Base-by-base conservation (phyloP, 2,888 invertebrate species). In the Muschampia plurimacula region DNA sequence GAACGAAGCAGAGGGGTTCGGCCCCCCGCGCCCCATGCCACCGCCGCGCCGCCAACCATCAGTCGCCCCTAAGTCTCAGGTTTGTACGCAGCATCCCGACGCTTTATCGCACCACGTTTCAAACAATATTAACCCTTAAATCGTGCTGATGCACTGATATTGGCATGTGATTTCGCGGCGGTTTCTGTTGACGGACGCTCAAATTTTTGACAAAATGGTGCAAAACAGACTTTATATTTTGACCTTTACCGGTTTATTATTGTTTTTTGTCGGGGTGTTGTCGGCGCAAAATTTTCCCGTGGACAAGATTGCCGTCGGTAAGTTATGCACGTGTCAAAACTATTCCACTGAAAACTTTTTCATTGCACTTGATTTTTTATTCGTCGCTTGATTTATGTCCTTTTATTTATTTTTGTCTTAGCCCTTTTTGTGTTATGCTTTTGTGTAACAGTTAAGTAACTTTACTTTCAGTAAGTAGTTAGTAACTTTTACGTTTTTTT, bases 41-140 rank as follows among this genome's bases (percentile, higher is more conserved):
- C 90, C 69, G 75, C 75, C 80, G 83, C 83, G 84, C 80, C 84
- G 77, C 77, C 74, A 82, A 84, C 86, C 89, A 87, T 89, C 92
- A 93, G 93, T 93, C 88, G 93, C 89, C 91, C 89, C 89, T 83
- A 89, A 92, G 93, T 92, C 92, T 89, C 90, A 91, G 91, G 90
- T 92, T 92, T 89, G 92, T 86, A 85, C 92, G 85, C 92, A 93
- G 91, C 92, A 92, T 92, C 90, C 88, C 84, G 80, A 80, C 83
- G 78, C 79, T 84, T 85, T 85, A 85, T 81, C 84, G 80, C 77
- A 74, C 81, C 77, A 78, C 79, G 81, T 81, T 82, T 77, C 73
- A 72, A 72, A 76, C 77, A 76, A 81, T 77, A 82, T 80, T 79
- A 63, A 62, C 75, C 74, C 76, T 77, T 74, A 74, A 76, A 77